Evolutionary conservation across 2,113 vertebrate species (phyloP).

Genomic region (Ovis canadensis): DNA sequence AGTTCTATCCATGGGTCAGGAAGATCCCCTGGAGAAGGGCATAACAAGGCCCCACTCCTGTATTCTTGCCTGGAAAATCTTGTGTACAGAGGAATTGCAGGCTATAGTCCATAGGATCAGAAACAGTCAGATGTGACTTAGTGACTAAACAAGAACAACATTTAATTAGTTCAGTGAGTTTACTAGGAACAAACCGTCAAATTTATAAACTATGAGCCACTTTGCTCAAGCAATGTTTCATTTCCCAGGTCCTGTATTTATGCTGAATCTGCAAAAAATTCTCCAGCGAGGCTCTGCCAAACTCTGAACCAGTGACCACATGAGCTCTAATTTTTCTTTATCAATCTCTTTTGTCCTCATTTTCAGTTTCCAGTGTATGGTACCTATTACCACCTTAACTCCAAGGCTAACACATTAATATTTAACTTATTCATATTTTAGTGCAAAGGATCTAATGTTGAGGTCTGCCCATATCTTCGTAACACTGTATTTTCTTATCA

Average conservation of each 20-base stretch:
- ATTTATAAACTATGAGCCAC: slow-evolving; percentile 1
- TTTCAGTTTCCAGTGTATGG: not conserved
- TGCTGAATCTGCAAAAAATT: slow-evolving; percentile 9
- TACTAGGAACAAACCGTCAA: not conserved
- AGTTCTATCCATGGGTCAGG: not conserved
- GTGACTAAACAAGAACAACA: not conserved
- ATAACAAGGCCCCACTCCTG: not conserved
- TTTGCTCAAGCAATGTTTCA: not conserved
- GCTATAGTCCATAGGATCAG: not conserved
- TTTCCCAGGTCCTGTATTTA: not conserved
- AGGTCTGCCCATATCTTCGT: not conserved
- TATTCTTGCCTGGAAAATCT: not conserved
- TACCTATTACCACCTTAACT: not conserved
- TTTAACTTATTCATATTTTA: not conserved
- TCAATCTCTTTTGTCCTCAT: not conserved
- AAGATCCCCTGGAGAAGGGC: not conserved
- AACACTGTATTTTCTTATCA: not conserved
- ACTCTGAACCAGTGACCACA: not conserved
- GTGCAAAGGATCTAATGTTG: not conserved
- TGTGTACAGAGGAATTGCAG: not conserved
- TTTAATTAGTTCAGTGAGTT: not conserved
- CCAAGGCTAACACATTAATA: not conserved
- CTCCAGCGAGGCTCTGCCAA: not conserved
- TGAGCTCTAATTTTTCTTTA: not conserved
- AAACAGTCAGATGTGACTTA: not conserved